A percentile compares a stretch with the other conserved stretches of the same genome.
Conservation (phyloP, 2,113 vertebrate species). For the Hassar affinis region DNA sequence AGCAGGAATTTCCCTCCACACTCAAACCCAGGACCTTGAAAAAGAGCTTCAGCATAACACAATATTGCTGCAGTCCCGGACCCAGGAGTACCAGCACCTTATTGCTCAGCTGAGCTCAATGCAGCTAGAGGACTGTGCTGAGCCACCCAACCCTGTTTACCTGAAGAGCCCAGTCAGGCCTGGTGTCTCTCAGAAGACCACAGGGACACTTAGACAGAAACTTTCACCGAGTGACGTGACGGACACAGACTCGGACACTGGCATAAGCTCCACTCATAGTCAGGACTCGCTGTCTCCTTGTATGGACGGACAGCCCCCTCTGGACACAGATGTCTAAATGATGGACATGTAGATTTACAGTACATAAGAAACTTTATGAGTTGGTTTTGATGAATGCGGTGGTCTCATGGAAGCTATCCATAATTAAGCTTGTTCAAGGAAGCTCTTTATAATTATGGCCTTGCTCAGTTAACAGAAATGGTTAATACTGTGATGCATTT, state of each 20-base stretch:
- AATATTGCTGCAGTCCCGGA: conserved; percentile 75
- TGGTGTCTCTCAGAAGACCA: conserved; percentile 45
- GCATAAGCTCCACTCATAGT: conserved; percentile 95
- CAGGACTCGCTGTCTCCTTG: conserved; percentile 87
- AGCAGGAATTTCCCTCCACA: conserved; percentile 80
- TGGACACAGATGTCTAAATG: conserved; percentile 71
- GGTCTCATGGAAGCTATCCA: neutral
- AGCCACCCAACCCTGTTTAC: conserved; percentile 28
- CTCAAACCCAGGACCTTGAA: conserved; percentile 79
- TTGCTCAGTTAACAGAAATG: neutral
- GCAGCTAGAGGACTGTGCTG: conserved; percentile 64
- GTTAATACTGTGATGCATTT: neutral
- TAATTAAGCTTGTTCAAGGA: neutral
- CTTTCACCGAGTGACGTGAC: conserved; percentile 76
- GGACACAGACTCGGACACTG: conserved; percentile 97
- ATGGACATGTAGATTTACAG: neutral
- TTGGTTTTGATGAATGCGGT: neutral
- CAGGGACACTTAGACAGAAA: conserved; percentile 69
- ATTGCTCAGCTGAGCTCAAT: conserved; percentile 78
- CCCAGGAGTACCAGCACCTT: conserved; percentile 85
- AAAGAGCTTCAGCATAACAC: conserved; percentile 80
- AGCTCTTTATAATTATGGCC: neutral
- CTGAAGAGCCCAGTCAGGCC: conserved; percentile 64
- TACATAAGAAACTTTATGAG: neutral
- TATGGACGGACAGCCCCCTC: conserved; percentile 69